Percentiles rank a stretch among this genome's conserved stretches.
Evolutionary conservation across 2,797 vertebrate genomes (phyloP).

Genomic region (Antennarius maculatus): DNA sequence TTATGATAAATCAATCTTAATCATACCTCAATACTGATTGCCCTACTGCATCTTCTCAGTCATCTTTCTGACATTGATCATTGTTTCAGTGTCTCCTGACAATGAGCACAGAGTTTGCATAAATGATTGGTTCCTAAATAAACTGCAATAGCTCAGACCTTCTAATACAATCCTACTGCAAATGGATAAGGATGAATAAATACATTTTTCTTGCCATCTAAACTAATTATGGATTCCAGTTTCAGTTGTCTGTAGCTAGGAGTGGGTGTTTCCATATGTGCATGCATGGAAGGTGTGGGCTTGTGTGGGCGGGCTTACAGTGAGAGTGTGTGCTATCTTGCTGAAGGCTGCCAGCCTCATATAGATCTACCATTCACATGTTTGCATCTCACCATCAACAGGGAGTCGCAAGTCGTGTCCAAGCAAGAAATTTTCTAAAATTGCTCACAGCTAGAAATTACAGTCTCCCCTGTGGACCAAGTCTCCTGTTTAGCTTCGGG

Average conservation of each 20-base stretch:
- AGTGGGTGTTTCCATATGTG: neutral
- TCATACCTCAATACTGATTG: no score
- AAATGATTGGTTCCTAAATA: conserved; percentile 17
- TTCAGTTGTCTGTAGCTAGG: conserved; percentile 24
- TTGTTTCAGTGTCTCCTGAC: neutral
- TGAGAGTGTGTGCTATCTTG: conserved; percentile 6
- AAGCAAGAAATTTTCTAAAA: conserved; percentile 22
- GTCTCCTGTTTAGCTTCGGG: no score
- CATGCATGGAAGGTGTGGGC: neutral
- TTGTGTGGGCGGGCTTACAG: conserved; percentile 22
- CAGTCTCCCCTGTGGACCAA: no score
- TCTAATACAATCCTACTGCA: no score
- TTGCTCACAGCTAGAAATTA: no score
- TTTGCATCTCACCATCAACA: conserved; percentile 33
- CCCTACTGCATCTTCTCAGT: no score
- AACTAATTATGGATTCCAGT: neutral
- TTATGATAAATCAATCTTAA: no score
- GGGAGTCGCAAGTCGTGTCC: conserved; percentile 34
- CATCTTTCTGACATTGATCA: no score
- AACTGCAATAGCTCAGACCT: no score
- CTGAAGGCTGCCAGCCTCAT: conserved; percentile 28
- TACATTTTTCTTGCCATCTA: no score
- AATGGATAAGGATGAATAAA: no score
- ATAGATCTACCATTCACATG: conserved; percentile 29
- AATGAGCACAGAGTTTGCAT: conserved; percentile 6